Base-by-base conservation (phyloP, 2,888 invertebrate genomes). In the Eupithecia exiguata region DNA sequence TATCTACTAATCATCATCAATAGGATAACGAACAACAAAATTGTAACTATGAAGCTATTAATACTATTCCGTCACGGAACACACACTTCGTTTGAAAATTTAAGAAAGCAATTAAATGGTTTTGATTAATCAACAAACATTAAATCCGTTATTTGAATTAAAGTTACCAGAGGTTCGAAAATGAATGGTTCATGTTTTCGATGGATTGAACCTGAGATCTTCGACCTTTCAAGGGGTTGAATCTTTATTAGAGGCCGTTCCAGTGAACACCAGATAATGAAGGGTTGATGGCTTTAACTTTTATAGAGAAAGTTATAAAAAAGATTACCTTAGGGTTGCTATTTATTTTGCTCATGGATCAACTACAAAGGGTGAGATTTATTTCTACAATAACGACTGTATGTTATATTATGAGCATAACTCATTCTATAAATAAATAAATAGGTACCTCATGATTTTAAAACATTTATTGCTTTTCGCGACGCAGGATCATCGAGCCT, bases 171-270 rank as follows among this genome's bases (percentile, higher is more conserved):
- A 36, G 21, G 40, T 49, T 62, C 53, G 53, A 71, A 72, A 70
- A 53, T 63, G 66, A n/a, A 71, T 75, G 67, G 62, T 35, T 69
- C 70, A 21, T 75, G 63, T 70, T 70, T 70, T 70, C 49, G 69
- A 72, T 38, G 67, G 53, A 71, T 71, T 65, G 63, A 72, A 75
- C 70, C 67, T 63, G 68, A 75, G 49, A 69, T 66, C 53, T 69
- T 58, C 68, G 69, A 71, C 69, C 71, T 71, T 72, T 74, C 18
- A 53, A 53, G 53, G 53, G 21, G 21, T 53, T 53, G 10, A 53
- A 53, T 53, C 21, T 53, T 21, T 35, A 61, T 53, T 53, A 53
- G 21, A 53, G 53, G 53, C 53, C 53, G 53, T 25, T 53, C 53
- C 21, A 53, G 53, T 53, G 53, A 53, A 53, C 53, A 53, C 21